Evolutionary conservation across 92 coral and sea anemone genomes (phyloP).

Genomic region (Palythoa caribaeorum): DNA sequence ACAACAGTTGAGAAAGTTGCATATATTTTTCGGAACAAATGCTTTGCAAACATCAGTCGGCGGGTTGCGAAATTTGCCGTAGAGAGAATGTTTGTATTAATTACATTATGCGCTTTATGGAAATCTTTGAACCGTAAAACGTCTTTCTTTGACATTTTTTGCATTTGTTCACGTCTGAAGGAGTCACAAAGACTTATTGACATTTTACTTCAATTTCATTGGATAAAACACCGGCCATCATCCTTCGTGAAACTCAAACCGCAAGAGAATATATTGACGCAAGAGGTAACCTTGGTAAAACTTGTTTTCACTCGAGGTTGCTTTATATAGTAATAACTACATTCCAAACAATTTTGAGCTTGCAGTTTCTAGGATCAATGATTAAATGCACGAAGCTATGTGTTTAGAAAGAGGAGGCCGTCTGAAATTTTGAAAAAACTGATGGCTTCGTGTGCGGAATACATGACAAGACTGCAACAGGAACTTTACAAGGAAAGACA

Average conservation of each 20-base stretch:
- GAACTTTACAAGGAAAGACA: constrained; percentile 86
- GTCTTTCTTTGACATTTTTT: background rate
- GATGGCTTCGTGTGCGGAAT: constrained; percentile 62
- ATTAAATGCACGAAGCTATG: background rate
- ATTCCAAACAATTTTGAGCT: background rate
- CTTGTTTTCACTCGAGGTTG: constrained; percentile 36
- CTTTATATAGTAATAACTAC: background rate
- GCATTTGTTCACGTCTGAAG: background rate
- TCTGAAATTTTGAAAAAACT: background rate
- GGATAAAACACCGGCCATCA: constrained; percentile 7
- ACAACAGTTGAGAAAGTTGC: too few relatives aligned
- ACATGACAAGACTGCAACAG: constrained; percentile 79
- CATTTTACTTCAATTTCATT: constrained; percentile 28
- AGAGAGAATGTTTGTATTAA: too few relatives aligned
- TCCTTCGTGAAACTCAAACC: constrained; percentile 57
- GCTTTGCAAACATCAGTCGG: too few relatives aligned
- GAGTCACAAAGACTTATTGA: background rate
- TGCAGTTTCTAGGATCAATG: background rate
- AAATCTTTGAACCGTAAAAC: background rate
- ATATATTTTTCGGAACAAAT: too few relatives aligned
- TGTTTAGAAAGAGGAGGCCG: background rate
- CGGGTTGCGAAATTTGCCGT: too few relatives aligned
- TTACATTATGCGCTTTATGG: background rate
- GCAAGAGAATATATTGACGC: constrained; percentile 46
- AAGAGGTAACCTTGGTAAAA: constrained; percentile 69